Conservation (phyloP, 2,888 invertebrate species). For the Acanthosepion esculentum region DNA sequence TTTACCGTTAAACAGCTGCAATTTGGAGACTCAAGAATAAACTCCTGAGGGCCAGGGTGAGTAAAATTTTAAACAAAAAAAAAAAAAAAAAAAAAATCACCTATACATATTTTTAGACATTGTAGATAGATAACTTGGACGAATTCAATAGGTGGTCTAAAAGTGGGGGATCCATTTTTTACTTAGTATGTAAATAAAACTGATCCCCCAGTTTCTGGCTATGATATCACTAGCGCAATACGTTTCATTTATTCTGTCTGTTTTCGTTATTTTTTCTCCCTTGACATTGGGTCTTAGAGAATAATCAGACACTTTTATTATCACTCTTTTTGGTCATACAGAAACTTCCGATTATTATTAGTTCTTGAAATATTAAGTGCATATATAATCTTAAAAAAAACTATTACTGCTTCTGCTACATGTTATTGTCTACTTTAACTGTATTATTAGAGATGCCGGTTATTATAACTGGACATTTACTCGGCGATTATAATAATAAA, state of each 20-base stretch:
- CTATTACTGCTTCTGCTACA: conserved; percentile 35
- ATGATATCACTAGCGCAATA: not conserved
- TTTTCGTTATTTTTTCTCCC: not conserved
- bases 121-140: not conserved
- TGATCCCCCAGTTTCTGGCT: not conserved
- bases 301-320: not conserved
- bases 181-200: not conserved
- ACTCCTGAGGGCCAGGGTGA: conserved; percentile 73
- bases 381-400: not conserved
- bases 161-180: not conserved
- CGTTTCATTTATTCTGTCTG: not conserved
- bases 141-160: not conserved
- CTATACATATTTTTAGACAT: not conserved
- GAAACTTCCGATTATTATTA: not conserved
- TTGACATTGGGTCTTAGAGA: not conserved
- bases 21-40: conserved; percentile 73
- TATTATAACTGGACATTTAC: conserved; percentile 21
- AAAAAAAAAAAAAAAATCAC: not conserved
- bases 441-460: conserved; percentile 14
- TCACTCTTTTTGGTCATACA: not conserved
- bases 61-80: conserved; percentile 50
- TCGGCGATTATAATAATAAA: not conserved
- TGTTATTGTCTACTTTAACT: not conserved
- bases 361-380: not conserved
- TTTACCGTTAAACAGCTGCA: conserved; percentile 64